phyloP scores from a whole-genome alignment of 2,888 invertebrate genomes.

The Noctua pronuba region DNA sequence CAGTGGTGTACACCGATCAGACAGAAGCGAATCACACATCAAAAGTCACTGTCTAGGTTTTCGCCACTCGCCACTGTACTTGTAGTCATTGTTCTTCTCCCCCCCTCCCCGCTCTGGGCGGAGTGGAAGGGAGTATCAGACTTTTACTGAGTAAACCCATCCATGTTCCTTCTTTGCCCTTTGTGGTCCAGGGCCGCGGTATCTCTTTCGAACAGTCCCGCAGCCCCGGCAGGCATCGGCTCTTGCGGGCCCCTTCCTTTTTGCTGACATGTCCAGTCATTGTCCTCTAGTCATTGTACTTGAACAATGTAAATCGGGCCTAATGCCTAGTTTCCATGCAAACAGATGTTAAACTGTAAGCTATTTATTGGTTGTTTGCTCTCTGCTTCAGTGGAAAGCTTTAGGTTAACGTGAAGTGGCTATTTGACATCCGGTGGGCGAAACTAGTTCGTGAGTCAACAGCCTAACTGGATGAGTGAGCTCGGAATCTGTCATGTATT shows the following conservation, averaged over 20 bases:
- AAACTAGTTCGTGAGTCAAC: neutral
- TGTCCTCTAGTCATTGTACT: too few relatives aligned
- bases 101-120: too few relatives aligned
- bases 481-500: neutral
- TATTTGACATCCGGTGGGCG: constrained; percentile 22
- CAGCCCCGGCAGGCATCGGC: too few relatives aligned
- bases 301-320: neutral
- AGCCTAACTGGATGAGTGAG: neutral
- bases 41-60: too few relatives aligned
- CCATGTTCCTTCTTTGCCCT: too few relatives aligned
- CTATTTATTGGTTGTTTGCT: neutral
- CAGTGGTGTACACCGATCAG: neutral
- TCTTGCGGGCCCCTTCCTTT: too few relatives aligned
- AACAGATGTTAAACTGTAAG: neutral
- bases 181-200: too few relatives aligned
- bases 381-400: neutral
- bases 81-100: too few relatives aligned
- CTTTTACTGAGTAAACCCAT: too few relatives aligned
- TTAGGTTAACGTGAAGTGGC: neutral
- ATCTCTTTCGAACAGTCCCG: too few relatives aligned
- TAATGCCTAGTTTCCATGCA: neutral
- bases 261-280: too few relatives aligned
- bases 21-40: neutral
- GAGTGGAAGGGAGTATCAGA: too few relatives aligned
- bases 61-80: neutral